A percentile compares a stretch with the other conserved stretches of the same genome.
These are phyloP conservation scores for Antheraea pernyi DNA, from an alignment of 1,140 invertebrate genomes.

Conservation along the genomic window DNA sequence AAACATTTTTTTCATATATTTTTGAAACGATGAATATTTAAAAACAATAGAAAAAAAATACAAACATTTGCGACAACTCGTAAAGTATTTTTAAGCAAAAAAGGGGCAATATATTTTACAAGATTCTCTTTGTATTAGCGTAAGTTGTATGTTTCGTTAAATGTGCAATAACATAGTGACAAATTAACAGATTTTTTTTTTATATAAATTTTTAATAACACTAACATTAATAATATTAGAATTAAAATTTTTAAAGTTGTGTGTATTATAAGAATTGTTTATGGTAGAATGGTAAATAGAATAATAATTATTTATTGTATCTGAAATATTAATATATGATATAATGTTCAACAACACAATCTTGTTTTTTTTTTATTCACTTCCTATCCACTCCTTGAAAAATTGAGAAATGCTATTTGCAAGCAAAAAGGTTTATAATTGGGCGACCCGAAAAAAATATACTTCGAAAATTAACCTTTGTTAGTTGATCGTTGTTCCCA, in stretches of 20 bases:
- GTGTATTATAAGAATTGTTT: conserved; percentile 43
- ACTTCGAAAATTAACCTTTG: too few relatives aligned
- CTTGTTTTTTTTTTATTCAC: not conserved
- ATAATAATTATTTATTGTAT: conserved; percentile 64
- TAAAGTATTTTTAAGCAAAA: too few relatives aligned
- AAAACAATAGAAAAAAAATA: too few relatives aligned
- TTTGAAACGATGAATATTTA: too few relatives aligned
- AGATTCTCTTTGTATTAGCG: conserved; percentile 20
- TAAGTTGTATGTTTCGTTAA: conserved; percentile 8
- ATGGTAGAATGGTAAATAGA: conserved; percentile 50
- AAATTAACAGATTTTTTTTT: conserved; percentile 16
- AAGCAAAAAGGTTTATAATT: too few relatives aligned
- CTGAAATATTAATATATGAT: conserved; percentile 62
- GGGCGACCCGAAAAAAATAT: too few relatives aligned
- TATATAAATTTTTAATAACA: conserved; percentile 8
- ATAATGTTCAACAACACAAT: conserved; percentile 32
- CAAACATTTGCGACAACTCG: too few relatives aligned
- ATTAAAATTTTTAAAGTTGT: conserved; percentile 5
- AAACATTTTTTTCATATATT: too few relatives aligned
- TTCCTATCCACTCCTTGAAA: not conserved
- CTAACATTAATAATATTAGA: conserved; percentile 7
- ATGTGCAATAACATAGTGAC: conserved; percentile 29
- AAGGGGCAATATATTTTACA: not conserved
- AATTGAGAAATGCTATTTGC: too few relatives aligned
- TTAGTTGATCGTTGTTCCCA: too few relatives aligned